Evolutionary conservation across 2,888 invertebrate species (phyloP), one percentile per base, ranked within the genome.

Genomic region (Galeopsomyia nigrocyanea): DNA sequence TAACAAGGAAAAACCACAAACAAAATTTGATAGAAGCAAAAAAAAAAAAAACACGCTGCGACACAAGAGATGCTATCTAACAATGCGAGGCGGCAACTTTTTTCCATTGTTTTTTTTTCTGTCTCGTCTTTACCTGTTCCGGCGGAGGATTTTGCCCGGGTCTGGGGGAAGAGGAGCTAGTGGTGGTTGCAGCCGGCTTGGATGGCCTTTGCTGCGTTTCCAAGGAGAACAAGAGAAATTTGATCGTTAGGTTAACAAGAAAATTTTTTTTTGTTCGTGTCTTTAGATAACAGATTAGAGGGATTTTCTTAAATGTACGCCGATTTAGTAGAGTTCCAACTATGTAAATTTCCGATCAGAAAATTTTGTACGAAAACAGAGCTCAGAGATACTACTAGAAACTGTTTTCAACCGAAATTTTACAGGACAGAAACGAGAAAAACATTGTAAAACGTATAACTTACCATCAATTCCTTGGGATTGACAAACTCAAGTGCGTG

Each of bases 401-500:
- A 9, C 10, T 39, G 13, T 39, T 39, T 39, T 39, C 39, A 39
- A 10, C 39, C 1, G 39, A 39, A 39, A 1, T 21, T 19, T 19
- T 53, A 53, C 17, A 53, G 17, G 9, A 53, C 9, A 17, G 17
- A 53, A 53, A 53, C 6, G 10, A 19, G 19, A 19, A 19, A 53
- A 9, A 53, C 17, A 53, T 17, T 17, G 13, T 53, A 10, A 53
- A 53, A 17, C 7, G 10, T n/a, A 53, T 53, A 63, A 80, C 80
- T 87, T 87, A 95, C 95, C 92, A 95, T 94, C 39, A 96, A 88
- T 84, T 97, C 97, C 82, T 96, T 93, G 0, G 95, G 94, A 87
- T 95, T 95, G 78, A 95, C 92, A 87, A 94, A 95, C 79, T 96
- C 96, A 22, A 95, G 90, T 10, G 98, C 95, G 86, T 99, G 99